A percentile compares a stretch with the other conserved stretches of the same genome.
phyloP scores from a whole-genome alignment of 2,797 vertebrate genomes.

The Urocyon cinereoargenteus region DNA sequence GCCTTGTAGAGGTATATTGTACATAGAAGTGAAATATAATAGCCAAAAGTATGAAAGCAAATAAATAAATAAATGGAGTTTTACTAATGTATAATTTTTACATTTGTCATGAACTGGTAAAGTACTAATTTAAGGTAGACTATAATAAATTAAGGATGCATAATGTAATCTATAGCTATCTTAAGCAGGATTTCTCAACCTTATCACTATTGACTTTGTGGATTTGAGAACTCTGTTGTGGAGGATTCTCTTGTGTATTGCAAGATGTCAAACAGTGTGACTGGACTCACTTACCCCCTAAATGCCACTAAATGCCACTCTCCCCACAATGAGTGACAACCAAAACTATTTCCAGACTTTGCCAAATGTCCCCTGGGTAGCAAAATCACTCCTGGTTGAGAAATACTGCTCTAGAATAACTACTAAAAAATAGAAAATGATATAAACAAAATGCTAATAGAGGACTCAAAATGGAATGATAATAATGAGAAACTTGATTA shows the following conservation, averaged over 20 bases:
- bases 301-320: neutral
- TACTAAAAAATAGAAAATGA: conserved; percentile 6
- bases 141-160: neutral
- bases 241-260: neutral
- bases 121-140: neutral
- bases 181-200: neutral
- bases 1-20: neutral
- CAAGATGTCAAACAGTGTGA: neutral
- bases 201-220: neutral
- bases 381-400: neutral
- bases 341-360: neutral
- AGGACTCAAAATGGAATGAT: neutral
- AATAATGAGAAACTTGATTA: conserved; percentile 12
- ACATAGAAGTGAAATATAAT: neutral
- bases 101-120: neutral
- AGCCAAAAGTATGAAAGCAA: neutral
- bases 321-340: neutral
- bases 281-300: neutral
- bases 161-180: neutral
- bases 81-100: neutral
- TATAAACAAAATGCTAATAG: conserved; percentile 20
- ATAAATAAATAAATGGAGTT: neutral
- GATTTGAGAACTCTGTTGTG: neutral
- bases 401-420: neutral
- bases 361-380: neutral